A percentile compares a stretch with the other conserved stretches of the same genome.
phyloP scores from a whole-genome alignment of 2,888 invertebrate genomes.

The Pachydiplax longipennis region DNA sequence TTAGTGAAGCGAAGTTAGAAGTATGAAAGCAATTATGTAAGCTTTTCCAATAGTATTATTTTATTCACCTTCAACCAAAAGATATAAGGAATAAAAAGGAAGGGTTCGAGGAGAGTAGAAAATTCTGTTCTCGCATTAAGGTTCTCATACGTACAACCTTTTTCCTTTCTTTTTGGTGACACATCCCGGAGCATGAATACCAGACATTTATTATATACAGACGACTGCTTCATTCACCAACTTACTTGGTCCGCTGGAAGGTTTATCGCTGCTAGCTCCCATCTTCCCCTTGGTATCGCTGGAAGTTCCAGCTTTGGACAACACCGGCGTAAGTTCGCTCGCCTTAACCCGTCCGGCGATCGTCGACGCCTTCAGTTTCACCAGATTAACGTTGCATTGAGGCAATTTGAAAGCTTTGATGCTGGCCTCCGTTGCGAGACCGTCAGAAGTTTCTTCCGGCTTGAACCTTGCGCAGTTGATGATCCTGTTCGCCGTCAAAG shows the following conservation, averaged over 20 bases:
- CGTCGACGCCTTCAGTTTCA: conserved; percentile 58
- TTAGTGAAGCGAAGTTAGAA: neutral
- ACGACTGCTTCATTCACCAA: neutral
- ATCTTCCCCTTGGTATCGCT: conserved; percentile 17
- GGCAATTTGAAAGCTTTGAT: conserved; percentile 52
- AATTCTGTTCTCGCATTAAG: neutral
- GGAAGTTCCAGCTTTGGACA: conserved; percentile 2
- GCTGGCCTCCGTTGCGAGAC: neutral
- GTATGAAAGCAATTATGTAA: neutral
- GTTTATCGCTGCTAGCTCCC: conserved; percentile 5
- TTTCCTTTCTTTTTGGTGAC: neutral
- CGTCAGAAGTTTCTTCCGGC: conserved; percentile 22
- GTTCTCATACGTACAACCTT: neutral
- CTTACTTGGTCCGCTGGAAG: conserved; percentile 37
- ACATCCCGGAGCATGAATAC: neutral
- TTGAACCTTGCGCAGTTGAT: conserved; percentile 50
- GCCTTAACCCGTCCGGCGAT: conserved; percentile 57
- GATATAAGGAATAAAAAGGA: neutral
- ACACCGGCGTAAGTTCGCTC: conserved; percentile 55
- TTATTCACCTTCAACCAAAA: neutral
- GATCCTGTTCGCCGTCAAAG: conserved; percentile 55
- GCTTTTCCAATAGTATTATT: neutral
- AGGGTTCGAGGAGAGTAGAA: neutral
- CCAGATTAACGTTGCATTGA: conserved; percentile 57
- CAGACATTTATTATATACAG: neutral